A percentile compares a stretch with the other conserved stretches of the same genome.
phyloP scores from a whole-genome alignment of 2,797 vertebrate species.

The Rhinoraja longicauda region DNA sequence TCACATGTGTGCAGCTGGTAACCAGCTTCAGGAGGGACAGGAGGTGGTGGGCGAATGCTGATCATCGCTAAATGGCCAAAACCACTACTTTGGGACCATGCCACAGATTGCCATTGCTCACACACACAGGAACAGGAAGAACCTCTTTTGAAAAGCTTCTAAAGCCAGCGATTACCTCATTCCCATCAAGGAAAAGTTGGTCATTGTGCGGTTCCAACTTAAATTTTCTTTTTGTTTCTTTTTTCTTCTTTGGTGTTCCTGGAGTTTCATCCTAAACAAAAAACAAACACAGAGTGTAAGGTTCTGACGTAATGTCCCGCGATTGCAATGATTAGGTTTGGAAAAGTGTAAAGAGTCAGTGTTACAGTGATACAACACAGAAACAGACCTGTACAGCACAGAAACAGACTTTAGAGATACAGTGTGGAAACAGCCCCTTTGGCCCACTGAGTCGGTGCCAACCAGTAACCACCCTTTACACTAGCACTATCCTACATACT shows the following conservation, averaged over 20 bases:
- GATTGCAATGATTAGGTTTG: not conserved
- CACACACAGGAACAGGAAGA: not conserved
- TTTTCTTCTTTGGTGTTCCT: constrained; percentile 90
- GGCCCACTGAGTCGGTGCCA: no score
- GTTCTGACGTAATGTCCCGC: not conserved
- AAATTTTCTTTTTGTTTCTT: constrained; percentile 96
- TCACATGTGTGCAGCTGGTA: not conserved
- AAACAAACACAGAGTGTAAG: constrained; percentile 12
- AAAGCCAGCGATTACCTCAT: constrained; percentile 68
- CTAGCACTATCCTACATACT: no score
- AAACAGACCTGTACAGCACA: no score
- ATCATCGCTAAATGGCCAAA: not conserved
- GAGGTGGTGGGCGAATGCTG: no score
- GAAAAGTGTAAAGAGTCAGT: not conserved
- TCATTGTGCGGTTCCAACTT: constrained; percentile 96
- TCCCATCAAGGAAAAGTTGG: constrained; percentile 92
- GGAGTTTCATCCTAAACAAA: constrained; percentile 80
- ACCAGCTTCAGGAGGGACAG: not conserved
- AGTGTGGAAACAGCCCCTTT: no score
- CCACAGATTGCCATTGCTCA: not conserved
- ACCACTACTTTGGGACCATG: not conserved
- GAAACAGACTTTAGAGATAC: no score
- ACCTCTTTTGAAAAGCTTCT: constrained; percentile 39
- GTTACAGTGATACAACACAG: no score
- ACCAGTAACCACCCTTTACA: no score